Base-by-base conservation (phyloP, 92 coral and sea anemone genomes). In the Hydrozoanthus gracilis region DNA sequence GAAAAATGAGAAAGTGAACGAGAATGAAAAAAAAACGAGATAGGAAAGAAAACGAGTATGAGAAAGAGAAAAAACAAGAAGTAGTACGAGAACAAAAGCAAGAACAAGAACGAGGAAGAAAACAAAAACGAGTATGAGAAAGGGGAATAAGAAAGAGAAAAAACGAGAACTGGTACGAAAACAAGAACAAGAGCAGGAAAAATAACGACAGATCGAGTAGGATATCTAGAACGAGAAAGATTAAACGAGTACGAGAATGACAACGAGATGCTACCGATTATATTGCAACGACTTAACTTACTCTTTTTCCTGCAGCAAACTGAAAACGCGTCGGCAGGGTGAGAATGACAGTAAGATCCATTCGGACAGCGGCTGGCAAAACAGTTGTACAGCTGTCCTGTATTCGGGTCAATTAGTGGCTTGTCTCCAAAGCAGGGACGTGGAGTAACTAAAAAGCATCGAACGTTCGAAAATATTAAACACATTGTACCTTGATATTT, bases 281-380 rank as follows among this genome's bases (percentile, higher is more conserved):
- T n/a, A n/a, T 2, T 66, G 71, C 44, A 5, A 16, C 71, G 71
- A 66, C 27, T 27, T 27, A 27, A 66, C 71, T 66, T 5, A 66
- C 71, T 66, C 71, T 66, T 35, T 11, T 11, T 66, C 6, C 71
- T 47, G 49, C 82, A 76, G 44, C 82, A 76, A 14, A 76, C 67
- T 12, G 82, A 39, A 13, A 17, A 76, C 17, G 45, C 62, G 7
- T 76, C 82, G 2, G 66, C 82, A 11, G 82, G 82, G 35, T 76
- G 82, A 4, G 79, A 51, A 49, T 75, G 79, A 49, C 79, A 75
- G 14, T 50, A 51, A 14, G 79, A n/a, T 75, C 79, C 79, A 15
- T 49, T 75, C 1, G 79, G 79, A 17, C 79, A 75, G 62, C 51
- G 68, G 82, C 51, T 44, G 15, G 16, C 16, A 6, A 5, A 51